phyloP scores from a whole-genome alignment of 1,140 invertebrate species.

The Rhysida immarginata region DNA sequence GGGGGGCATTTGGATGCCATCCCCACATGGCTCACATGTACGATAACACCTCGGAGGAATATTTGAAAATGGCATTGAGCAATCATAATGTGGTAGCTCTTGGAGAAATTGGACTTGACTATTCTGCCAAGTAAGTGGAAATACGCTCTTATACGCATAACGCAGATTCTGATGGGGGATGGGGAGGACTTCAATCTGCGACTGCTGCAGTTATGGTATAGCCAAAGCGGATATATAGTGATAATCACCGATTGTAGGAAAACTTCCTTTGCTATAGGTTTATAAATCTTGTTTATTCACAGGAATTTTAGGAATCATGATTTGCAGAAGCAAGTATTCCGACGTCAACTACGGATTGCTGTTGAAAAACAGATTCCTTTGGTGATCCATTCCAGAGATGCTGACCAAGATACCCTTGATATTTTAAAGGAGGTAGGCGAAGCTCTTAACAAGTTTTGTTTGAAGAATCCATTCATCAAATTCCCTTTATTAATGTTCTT shows the following conservation, averaged over 20 bases:
- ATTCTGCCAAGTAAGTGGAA: conserved; percentile 28
- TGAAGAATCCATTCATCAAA: not conserved
- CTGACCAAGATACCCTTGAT: conserved; percentile 28
- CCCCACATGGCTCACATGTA: conserved; percentile 32
- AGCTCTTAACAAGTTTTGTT: not conserved
- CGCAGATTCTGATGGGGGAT: no score
- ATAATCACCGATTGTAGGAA: no score
- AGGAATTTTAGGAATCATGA: conserved; percentile 15
- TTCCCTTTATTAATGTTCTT: not conserved
- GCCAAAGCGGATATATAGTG: no score
- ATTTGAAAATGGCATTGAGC: conserved; percentile 23
- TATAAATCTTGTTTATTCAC: no score
- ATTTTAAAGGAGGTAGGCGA: conserved; percentile 32
- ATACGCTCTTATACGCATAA: not conserved
- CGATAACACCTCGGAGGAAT: conserved; percentile 18
- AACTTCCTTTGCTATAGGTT: no score
- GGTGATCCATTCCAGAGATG: conserved; percentile 33
- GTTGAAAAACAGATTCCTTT: conserved; percentile 26
- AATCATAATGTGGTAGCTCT: conserved; percentile 29
- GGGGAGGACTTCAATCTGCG: no score
- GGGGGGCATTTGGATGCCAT: conserved; percentile 35
- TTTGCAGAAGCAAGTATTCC: conserved; percentile 30
- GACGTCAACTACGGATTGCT: conserved; percentile 29
- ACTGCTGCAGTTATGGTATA: no score
- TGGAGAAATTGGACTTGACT: conserved; percentile 36